Percentiles rank a stretch among this genome's conserved stretches.
Conservation (phyloP, 2,113 vertebrate genomes). For the Takifugu bimaculatus region DNA sequence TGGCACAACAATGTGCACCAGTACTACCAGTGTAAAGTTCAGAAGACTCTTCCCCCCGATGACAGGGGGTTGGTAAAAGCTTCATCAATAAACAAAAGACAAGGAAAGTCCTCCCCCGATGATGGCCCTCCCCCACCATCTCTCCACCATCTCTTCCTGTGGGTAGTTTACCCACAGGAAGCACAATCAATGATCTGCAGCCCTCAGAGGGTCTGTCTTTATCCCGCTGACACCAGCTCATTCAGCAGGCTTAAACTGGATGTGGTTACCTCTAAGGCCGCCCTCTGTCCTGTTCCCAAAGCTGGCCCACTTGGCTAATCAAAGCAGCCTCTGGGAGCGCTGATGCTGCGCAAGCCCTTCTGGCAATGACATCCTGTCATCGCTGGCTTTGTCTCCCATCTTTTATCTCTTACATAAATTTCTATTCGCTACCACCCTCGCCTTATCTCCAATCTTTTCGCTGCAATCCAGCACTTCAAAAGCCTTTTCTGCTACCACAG, state of each 20-base stretch:
- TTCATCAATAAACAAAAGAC: no score
- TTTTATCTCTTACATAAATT: constrained; percentile 10
- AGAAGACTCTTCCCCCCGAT: no score
- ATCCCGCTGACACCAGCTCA: not conserved
- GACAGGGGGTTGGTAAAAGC: no score
- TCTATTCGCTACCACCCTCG: constrained; percentile 5
- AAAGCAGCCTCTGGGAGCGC: constrained; percentile 7
- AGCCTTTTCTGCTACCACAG: constrained; percentile 5
- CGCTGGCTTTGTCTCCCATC: constrained; percentile 16
- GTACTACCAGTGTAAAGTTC: no score
- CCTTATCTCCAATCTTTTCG: not conserved
- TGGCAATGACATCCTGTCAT: constrained; percentile 42
- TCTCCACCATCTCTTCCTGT: no score
- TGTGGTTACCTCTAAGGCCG: not conserved
- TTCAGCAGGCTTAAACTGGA: not conserved
- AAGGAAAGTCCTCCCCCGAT: no score
- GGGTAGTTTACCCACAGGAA: no score
- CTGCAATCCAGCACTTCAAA: constrained; percentile 4
- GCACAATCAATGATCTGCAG: constrained; percentile 1
- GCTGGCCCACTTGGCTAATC: constrained; percentile 27
- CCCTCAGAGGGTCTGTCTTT: not conserved
- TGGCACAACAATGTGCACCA: no score
- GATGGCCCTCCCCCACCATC: no score
- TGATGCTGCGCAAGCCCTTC: not conserved
- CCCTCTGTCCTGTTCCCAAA: constrained; percentile 17